Conservation (phyloP, 2,888 invertebrate genomes). For the Caenorhabditis doughertyi region DNA sequence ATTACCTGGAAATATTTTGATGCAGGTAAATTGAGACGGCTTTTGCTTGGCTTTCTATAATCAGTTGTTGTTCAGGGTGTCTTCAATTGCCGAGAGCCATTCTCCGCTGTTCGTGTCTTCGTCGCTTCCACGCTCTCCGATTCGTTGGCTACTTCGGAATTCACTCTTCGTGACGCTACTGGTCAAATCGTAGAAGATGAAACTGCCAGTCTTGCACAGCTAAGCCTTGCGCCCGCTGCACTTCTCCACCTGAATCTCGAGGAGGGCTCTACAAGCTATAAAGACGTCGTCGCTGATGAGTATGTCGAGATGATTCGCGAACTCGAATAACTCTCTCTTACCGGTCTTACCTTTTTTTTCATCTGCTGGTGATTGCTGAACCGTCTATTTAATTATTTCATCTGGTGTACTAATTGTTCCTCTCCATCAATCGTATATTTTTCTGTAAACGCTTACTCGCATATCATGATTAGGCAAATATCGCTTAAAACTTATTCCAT, state of each 20-base stretch:
- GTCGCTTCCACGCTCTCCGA: conserved; percentile 59
- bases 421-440: too few species aligned
- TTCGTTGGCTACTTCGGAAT: conserved; percentile 51
- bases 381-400: background rate
- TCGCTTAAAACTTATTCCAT: too few species aligned
- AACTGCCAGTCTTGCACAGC: conserved; percentile 89
- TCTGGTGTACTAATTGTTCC: too few species aligned
- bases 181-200: conserved; percentile 79
- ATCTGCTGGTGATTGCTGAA: too few species aligned
- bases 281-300: conserved; percentile 26
- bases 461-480: too few species aligned
- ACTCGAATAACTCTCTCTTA: conserved; percentile 4
- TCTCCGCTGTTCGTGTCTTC: conserved; percentile 73
- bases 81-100: conserved; percentile 74
- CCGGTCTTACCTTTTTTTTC: background rate
- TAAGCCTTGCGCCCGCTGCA: conserved; percentile 90
- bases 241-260: conserved; percentile 89
- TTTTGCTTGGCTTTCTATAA: background rate
- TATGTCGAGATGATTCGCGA: conserved; percentile 9
- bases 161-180: conserved; percentile 69
- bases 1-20: conserved; percentile 87
- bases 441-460: too few species aligned
- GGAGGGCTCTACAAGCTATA: conserved; percentile 77
- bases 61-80: conserved; percentile 73
- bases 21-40: conserved; percentile 70